Percentiles rank a stretch among this genome's conserved stretches.
Conservation (phyloP, 2,113 vertebrate species). For the Atrichornis clamosus region DNA sequence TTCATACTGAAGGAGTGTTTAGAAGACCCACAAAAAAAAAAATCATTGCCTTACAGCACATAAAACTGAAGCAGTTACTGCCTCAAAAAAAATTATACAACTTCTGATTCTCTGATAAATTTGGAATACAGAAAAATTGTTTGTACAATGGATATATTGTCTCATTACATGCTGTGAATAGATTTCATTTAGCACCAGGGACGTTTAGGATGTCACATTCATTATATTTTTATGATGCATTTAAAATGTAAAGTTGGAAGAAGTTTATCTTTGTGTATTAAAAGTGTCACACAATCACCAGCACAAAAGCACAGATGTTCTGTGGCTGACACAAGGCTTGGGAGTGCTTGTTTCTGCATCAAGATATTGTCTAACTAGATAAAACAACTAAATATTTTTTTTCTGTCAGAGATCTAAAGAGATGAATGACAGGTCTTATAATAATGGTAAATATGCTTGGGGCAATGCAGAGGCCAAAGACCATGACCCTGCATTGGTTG, state of each 20-base stretch:
- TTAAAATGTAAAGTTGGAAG: neutral
- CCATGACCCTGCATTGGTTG: slow-evolving; percentile 52
- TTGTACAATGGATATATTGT: neutral
- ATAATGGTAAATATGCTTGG: slow-evolving; percentile 66
- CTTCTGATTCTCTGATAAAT: neutral
- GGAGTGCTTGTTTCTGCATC: slow-evolving; percentile 15
- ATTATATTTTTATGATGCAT: neutral
- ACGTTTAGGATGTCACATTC: neutral
- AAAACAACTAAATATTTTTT: slow-evolving; percentile 42
- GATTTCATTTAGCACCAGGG: neutral
- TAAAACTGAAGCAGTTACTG: neutral
- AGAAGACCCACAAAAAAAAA: neutral
- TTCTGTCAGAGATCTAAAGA: slow-evolving; percentile 53
- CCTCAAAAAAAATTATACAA: neutral
- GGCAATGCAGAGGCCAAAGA: slow-evolving; percentile 60
- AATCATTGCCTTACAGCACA: neutral
- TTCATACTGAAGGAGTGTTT: neutral
- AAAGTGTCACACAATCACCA: neutral
- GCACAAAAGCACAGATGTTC: slow-evolving; percentile 14
- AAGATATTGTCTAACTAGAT: slow-evolving; percentile 51
- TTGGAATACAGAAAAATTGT: neutral
- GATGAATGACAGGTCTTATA: slow-evolving; percentile 65
- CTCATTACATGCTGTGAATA: rapidly evolving
- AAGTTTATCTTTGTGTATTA: neutral
- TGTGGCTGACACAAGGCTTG: neutral